These are phyloP conservation scores for Drosophila stalkeri DNA, from an alignment of 2,888 invertebrate genomes.

Conservation along the genomic window DNA sequence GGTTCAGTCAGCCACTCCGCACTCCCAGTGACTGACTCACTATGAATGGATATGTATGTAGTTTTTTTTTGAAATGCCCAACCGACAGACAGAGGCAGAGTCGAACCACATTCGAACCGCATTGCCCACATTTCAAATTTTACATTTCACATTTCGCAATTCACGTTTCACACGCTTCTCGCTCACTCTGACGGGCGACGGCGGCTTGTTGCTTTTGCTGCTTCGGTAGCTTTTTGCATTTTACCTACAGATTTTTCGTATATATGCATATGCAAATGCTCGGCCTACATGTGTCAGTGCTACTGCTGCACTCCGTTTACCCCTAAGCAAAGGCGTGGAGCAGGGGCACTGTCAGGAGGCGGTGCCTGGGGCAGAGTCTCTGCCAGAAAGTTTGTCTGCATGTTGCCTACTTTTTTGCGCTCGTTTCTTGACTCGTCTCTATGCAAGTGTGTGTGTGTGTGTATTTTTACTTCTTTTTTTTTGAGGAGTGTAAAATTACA, in stretches of 20 bases:
- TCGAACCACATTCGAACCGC: constrained; percentile 11
- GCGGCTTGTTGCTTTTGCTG: constrained; percentile 11
- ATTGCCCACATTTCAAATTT: constrained; percentile 18
- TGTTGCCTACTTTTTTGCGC: constrained; percentile 63
- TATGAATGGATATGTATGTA: neutral
- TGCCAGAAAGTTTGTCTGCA: constrained; percentile 62
- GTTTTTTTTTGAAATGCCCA: constrained; percentile 27
- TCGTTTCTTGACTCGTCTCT: constrained; percentile 42
- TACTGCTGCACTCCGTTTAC: constrained; percentile 23
- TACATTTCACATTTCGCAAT: constrained; percentile 12
- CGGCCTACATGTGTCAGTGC: constrained; percentile 76
- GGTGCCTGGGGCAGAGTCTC: neutral
- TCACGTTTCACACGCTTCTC: constrained; percentile 25
- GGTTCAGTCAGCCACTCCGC: neutral
- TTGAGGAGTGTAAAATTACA: constrained; percentile 66
- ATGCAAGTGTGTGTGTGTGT: neutral
- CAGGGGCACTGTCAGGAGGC: neutral
- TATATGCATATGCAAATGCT: constrained; percentile 73
- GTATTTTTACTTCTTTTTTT: constrained; percentile 9
- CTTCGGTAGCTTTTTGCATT: constrained; percentile 63
- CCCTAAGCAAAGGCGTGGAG: neutral
- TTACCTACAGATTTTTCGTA: constrained; percentile 62
- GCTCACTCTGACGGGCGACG: neutral
- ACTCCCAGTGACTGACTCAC: too few relatives aligned
- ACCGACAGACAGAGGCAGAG: constrained; percentile 20